phyloP scores from a whole-genome alignment of 2,888 invertebrate species.

The Lithophane leautieri region DNA sequence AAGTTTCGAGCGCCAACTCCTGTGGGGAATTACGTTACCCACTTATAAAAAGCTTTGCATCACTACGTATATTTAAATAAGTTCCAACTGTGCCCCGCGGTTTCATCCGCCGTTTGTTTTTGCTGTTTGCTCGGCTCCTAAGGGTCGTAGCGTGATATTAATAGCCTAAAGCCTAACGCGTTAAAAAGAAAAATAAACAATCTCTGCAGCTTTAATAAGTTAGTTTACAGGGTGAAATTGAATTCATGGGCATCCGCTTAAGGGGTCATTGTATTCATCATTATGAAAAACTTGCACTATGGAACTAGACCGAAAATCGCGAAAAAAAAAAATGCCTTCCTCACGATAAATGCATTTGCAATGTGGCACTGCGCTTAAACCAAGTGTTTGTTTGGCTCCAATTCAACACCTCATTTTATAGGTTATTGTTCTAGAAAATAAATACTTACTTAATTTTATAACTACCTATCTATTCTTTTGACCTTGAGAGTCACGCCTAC shows the following conservation, averaged over 20 bases:
- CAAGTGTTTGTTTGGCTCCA: constrained; percentile 48
- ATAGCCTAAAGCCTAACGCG: no score
- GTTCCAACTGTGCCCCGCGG: not conserved
- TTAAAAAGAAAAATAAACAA: no score
- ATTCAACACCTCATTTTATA: constrained; percentile 36
- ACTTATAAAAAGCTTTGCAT: constrained; percentile 17
- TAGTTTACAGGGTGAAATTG: no score
- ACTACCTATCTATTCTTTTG: constrained; percentile 19
- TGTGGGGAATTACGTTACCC: constrained; percentile 38
- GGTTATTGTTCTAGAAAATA: constrained; percentile 42
- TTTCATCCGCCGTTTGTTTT: not conserved
- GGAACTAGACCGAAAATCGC: no score
- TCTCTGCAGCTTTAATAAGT: no score
- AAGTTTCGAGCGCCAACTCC: constrained; percentile 6
- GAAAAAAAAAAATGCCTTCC: constrained; percentile 8
- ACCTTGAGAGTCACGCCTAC: constrained; percentile 13
- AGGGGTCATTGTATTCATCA: no score
- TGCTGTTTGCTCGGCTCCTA: not conserved
- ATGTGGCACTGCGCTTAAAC: constrained; percentile 3
- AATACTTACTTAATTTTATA: constrained; percentile 11
- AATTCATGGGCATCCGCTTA: no score
- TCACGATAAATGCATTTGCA: no score
- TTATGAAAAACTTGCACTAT: no score
- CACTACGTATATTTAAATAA: constrained; percentile 20
- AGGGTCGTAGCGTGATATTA: not conserved